A percentile compares a stretch with the other conserved stretches of the same genome.
Conservation (phyloP, 2,888 invertebrate species). For the Koerneria pararmatus region DNA sequence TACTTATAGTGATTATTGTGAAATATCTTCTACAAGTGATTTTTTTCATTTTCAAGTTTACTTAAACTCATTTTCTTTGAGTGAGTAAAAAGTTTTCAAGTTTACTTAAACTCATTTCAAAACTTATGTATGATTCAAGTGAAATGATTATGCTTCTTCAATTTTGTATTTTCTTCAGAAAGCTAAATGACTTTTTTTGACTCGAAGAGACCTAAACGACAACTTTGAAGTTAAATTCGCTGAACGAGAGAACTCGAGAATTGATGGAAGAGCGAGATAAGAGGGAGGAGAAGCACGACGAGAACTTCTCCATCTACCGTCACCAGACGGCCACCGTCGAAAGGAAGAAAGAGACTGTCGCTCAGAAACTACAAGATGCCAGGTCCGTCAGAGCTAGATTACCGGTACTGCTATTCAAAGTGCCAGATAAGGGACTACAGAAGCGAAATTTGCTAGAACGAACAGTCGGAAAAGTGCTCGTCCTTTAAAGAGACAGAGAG, state of each 20-base stretch:
- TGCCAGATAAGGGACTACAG: slow-evolving; percentile 25
- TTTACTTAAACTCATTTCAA: no score
- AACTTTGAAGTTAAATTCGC: slow-evolving; percentile 7
- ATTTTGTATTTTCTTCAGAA: no score
- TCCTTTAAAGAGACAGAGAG: no score
- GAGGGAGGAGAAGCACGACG: slow-evolving; percentile 64
- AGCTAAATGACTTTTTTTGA: not conserved
- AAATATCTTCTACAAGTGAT: no score
- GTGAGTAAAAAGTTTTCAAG: no score
- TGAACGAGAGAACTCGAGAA: slow-evolving; percentile 63
- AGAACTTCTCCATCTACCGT: slow-evolving; percentile 77
- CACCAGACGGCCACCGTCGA: slow-evolving; percentile 72
- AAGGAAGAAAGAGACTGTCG: slow-evolving; percentile 75
- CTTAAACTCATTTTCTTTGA: no score
- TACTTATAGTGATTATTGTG: no score
- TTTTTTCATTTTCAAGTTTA: no score
- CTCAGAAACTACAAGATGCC: slow-evolving; percentile 71
- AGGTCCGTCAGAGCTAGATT: slow-evolving; percentile 65
- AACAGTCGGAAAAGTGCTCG: no score
- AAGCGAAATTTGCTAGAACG: no score
- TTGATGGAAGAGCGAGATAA: slow-evolving; percentile 71
- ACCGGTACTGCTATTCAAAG: slow-evolving; percentile 18
- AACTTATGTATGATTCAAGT: no score
- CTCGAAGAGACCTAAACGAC: not conserved
- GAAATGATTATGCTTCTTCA: no score